Conservation (phyloP, 2,113 vertebrate genomes). For the Saimiri boliviensis region DNA sequence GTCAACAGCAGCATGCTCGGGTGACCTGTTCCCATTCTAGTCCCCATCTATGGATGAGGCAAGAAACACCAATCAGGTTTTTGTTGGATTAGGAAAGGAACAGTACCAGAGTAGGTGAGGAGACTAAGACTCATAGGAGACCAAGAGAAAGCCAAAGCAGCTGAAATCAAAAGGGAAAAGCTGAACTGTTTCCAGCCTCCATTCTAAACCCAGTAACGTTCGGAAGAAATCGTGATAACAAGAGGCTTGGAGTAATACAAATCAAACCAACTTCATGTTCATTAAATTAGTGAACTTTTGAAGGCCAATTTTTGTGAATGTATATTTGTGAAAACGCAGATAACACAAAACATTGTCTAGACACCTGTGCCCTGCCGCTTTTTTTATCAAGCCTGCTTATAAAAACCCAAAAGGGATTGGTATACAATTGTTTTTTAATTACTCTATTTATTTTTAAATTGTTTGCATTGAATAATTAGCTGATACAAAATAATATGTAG, state of each 20-base stretch:
- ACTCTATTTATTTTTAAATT: not conserved
- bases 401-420: not conserved
- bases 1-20: not conserved
- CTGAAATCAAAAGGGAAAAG: not conserved
- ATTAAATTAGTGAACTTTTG: not conserved
- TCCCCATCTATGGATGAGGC: not conserved
- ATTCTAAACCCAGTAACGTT: not conserved
- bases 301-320: not conserved
- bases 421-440: not conserved
- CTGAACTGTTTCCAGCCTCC: not conserved
- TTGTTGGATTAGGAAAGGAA: not conserved
- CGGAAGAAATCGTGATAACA: not conserved
- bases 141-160: not conserved
- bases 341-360: not conserved
- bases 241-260: not conserved
- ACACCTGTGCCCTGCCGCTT: accelerated
- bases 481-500: not conserved
- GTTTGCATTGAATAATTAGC: not conserved
- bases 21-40: not conserved
- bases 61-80: not conserved
- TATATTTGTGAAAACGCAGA: not conserved
- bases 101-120: not conserved
- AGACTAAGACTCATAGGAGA: not conserved
- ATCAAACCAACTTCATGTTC: not conserved
- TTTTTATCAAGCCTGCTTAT: not conserved